These are phyloP conservation scores for Coenobita brevimanus DNA, from an alignment of 1,140 invertebrate species.

Conservation along the genomic window DNA sequence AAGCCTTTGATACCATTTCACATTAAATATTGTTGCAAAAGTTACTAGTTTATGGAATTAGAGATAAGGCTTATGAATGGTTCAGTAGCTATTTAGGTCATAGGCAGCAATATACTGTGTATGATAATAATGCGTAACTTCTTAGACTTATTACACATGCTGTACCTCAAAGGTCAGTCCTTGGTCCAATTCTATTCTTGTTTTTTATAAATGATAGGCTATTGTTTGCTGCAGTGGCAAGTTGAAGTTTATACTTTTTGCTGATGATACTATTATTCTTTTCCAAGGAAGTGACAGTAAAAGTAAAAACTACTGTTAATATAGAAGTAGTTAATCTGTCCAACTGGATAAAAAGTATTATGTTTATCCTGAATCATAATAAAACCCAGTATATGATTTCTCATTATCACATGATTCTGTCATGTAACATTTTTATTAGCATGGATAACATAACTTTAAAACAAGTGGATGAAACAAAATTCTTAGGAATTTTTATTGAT, in stretches of 20 bases:
- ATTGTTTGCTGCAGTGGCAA: neutral
- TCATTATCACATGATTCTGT: neutral
- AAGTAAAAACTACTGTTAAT: neutral
- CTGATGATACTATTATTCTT: neutral
- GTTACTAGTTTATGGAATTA: no score
- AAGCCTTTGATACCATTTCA: no score
- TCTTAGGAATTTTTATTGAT: neutral
- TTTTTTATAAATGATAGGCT: neutral
- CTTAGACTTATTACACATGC: no score
- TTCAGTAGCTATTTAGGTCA: no score
- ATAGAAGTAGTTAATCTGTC: neutral
- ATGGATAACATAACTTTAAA: no score
- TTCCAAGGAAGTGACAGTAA: neutral
- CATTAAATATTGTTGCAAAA: neutral
- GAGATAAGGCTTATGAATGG: no score
- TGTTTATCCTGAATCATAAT: neutral
- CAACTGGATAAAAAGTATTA: neutral
- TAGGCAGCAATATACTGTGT: constrained; percentile 13
- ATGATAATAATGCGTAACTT: neutral
- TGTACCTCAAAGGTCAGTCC: no score
- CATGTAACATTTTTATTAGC: no score
- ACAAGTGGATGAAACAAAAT: neutral
- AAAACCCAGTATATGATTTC: no score
- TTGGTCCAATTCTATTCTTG: constrained; percentile 28
- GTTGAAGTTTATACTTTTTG: no score